Evolutionary conservation across 2,888 invertebrate species (phyloP), one percentile per base, ranked within the genome.

Genomic region (Drosophila mettleri): DNA sequence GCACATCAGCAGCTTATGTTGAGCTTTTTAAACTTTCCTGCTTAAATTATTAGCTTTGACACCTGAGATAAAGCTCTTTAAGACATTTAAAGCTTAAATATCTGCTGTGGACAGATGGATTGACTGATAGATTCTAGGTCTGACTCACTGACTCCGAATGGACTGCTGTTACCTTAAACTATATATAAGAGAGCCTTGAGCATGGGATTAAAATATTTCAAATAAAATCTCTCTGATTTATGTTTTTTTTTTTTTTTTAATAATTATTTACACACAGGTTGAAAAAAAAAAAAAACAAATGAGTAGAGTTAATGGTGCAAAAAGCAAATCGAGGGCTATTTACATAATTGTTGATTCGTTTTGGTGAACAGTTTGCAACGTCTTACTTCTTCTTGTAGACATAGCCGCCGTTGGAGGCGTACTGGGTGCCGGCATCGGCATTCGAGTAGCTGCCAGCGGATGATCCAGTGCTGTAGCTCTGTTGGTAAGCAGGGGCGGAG

Each of bases 381-480:
- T 41, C 83, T 86, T 88, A 88, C 75, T 90, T 91, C 76, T 89
- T 91, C 74, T 78, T 88, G 90, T 91, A 91, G 75, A 90, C 86
- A 54, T 91, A 91, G 68, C 91, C 91, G 34, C 92, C 91, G 55
- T 91, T 91, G 81, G 91, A 78, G 52, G 88, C 91, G 54, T 91
- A 91, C 76, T 91, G 90, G 64, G 91, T 91, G 38, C 86, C 91
- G 24, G 69, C 75, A 80, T 87, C 87, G 33, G 39, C 70, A 16
- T 51, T 53, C 4, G 86, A 72, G 65, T 86, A 86, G 71, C 75
- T 74, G 24, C 73, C 70, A 5, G 70, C 46, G 3, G 80, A 76
- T n/a, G 80, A 78, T 4, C 80, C 78, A 12, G 76, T 71, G 4
- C 67, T 60, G 58, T 76, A 84, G 66, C 10, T 29, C 41, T 68